Percentiles rank a stretch among this genome's conserved stretches.
Conservation (phyloP, 1,140 invertebrate genomes). For the Eufriesea mexicana region DNA sequence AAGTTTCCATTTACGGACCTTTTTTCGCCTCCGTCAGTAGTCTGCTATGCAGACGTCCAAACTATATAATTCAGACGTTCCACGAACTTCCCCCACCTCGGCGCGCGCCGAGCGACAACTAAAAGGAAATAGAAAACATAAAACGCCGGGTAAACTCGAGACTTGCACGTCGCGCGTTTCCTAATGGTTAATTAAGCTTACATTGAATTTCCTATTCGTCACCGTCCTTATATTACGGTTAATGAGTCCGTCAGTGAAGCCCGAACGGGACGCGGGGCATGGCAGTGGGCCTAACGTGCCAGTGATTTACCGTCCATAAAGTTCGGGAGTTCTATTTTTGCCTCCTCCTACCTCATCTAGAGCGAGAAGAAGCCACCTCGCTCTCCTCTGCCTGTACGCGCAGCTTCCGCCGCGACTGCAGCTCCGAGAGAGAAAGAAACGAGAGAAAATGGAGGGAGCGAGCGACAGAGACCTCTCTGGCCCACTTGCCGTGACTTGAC, state of each 20-base stretch:
- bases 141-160: background rate
- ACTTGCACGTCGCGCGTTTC: slow-evolving; percentile 18
- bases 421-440: background rate
- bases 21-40: background rate
- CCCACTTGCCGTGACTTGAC: slow-evolving; percentile 66
- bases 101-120: accelerated
- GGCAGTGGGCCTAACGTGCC: slow-evolving; percentile 44
- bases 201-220: slow-evolving; percentile 65
- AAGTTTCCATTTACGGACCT: slow-evolving; percentile 12
- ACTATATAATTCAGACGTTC: slow-evolving; percentile 9
- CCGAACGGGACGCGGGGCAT: slow-evolving; percentile 12
- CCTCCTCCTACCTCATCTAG: slow-evolving; percentile 36
- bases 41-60: background rate
- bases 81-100: background rate
- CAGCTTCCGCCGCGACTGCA: slow-evolving; percentile 37
- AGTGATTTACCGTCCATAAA: slow-evolving; percentile 65
- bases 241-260: slow-evolving; percentile 40
- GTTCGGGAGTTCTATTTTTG: slow-evolving; percentile 61
- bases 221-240: slow-evolving; percentile 55
- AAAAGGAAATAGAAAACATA: background rate
- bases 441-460: background rate
- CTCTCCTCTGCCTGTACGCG: background rate
- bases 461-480: slow-evolving; percentile 41
- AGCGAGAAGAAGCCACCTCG: slow-evolving; percentile 3
- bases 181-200: slow-evolving; percentile 53